These are phyloP conservation scores for Himalopsyche kuldschensis DNA, from an alignment of 2,888 invertebrate genomes.

Conservation along the genomic window DNA sequence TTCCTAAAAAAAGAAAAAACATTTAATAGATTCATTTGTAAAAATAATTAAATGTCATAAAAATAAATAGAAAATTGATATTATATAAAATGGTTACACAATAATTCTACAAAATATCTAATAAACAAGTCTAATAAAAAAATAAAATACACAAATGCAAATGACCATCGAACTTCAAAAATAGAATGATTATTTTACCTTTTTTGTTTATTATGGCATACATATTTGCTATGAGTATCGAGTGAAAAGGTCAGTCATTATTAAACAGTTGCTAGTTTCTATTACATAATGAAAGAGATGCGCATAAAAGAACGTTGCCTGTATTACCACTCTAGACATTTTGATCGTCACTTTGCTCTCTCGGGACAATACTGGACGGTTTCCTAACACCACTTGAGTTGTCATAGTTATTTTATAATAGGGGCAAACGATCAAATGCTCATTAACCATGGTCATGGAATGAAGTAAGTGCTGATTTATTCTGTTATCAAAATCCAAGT, in stretches of 20 bases:
- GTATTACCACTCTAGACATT: not conserved
- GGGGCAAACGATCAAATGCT: not conserved
- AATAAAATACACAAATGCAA: not conserved
- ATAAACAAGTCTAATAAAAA: too few species aligned
- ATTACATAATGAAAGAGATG: not conserved
- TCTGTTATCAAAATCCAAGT: not conserved
- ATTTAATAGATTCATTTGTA: too few species aligned
- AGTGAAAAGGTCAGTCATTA: not conserved
- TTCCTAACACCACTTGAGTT: not conserved
- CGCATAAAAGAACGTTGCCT: not conserved
- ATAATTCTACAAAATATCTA: too few species aligned
- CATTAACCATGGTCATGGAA: not conserved
- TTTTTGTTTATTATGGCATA: not conserved
- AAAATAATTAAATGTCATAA: too few species aligned
- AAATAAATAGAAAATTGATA: too few species aligned
- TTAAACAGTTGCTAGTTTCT: not conserved
- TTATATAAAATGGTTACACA: too few species aligned
- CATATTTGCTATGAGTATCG: not conserved
- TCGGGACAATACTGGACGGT: not conserved
- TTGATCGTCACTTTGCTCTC: not conserved
- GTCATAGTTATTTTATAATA: not conserved
- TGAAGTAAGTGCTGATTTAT: not conserved
- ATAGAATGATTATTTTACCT: not conserved
- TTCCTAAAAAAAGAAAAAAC: too few species aligned
- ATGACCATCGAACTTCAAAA: not conserved